These are phyloP conservation scores for Myotis lucifugus DNA, from an alignment of 2,113 vertebrate genomes.

Conservation along the genomic window DNA sequence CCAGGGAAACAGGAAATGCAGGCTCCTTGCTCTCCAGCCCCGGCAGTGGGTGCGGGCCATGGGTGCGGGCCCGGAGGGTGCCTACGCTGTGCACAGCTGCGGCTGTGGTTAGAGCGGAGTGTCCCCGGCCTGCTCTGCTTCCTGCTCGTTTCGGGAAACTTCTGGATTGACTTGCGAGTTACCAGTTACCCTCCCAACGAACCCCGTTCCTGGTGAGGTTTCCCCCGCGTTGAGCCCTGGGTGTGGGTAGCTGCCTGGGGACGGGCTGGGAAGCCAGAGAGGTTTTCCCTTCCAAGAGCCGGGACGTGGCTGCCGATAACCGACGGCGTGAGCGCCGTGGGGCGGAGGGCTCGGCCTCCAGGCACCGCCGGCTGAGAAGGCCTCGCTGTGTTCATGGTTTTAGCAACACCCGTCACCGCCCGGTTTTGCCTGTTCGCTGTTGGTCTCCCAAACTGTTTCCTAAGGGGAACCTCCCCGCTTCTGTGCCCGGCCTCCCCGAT, in stretches of 20 bases:
- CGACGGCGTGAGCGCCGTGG: rapidly evolving
- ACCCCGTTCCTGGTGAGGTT: neutral
- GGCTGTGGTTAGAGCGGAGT: neutral
- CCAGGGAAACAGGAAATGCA: neutral
- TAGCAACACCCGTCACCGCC: neutral
- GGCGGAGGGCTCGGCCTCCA: neutral
- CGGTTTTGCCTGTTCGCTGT: neutral
- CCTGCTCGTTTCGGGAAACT: neutral
- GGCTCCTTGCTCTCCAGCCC: neutral
- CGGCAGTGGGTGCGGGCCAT: neutral
- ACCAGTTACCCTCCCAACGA: neutral
- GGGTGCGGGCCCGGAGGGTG: too few species aligned
- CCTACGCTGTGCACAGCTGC: too few species aligned
- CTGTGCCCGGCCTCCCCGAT: neutral
- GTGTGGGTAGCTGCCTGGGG: neutral
- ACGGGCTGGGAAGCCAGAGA: rapidly evolving
- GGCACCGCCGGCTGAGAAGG: too few species aligned
- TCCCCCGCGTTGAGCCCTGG: neutral
- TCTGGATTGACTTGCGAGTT: neutral
- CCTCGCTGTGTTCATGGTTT: neutral
- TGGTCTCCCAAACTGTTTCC: neutral
- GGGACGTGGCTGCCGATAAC: rapidly evolving
- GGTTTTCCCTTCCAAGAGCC: too few species aligned
- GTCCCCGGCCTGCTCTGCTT: neutral
- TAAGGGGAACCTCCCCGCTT: neutral